Percentiles rank a stretch among this genome's conserved stretches.
phyloP scores from a whole-genome alignment of 2,888 invertebrate genomes.

The Meiosimyza decipiens region DNA sequence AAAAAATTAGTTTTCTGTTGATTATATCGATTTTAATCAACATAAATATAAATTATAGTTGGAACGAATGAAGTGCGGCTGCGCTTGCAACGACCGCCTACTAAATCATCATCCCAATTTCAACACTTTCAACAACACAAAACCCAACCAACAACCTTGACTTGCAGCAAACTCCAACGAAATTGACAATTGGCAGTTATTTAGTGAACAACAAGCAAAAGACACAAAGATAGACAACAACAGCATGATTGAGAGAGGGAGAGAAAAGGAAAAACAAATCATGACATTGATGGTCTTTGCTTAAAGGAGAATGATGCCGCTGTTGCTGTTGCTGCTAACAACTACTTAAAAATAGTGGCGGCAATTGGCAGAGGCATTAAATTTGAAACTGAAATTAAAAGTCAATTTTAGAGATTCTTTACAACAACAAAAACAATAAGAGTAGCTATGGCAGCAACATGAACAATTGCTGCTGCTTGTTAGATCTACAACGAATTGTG shows the following conservation, averaged over 20 bases:
- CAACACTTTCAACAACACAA: constrained; percentile 25
- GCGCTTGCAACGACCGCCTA: background rate
- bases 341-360: background rate
- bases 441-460: too few relatives aligned
- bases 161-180: too few relatives aligned
- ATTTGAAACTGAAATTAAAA: constrained; percentile 24
- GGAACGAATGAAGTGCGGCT: too few relatives aligned
- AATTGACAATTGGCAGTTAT: too few relatives aligned
- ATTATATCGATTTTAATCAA: too few relatives aligned
- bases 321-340: constrained; percentile 37
- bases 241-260: background rate
- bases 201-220: background rate
- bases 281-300: constrained; percentile 13
- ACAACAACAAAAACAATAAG: constrained; percentile 14
- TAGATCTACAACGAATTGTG: background rate
- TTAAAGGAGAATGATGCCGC: constrained; percentile 51
- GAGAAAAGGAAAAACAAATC: constrained; percentile 2
- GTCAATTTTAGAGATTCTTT: constrained; percentile 24
- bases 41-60: too few relatives aligned
- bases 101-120: constrained; percentile 24
- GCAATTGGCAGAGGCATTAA: constrained; percentile 11
- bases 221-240: background rate
- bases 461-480: too few relatives aligned
- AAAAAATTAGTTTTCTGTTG: too few relatives aligned
- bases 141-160: background rate